Evolutionary conservation across 1,140 invertebrate genomes (phyloP), one percentile per base, ranked within the genome.

Genomic region (Palaemon carinicauda): DNA sequence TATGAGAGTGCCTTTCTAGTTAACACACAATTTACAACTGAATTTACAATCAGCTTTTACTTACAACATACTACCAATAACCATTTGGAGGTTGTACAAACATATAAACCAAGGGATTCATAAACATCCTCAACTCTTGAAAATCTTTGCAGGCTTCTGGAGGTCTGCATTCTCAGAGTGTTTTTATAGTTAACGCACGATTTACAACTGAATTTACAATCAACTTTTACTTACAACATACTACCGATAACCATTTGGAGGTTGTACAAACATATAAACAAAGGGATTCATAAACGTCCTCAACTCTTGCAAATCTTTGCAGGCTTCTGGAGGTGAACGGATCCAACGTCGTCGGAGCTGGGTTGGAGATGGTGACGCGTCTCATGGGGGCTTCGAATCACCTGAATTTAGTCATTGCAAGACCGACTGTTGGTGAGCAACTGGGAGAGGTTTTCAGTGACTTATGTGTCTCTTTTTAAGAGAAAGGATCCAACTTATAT

Each of bases 281-380:
- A 7, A 69, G 3, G 3, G 24, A 27, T 10, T 19, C 53, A 29
- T 65, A 75, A n/a, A 51, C 71, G 75, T 29, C 24, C 74, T 56
- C 51, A 78, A 71, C 41, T 41, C 80, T 69, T 56, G 10, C 41
- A 77, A 87, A 1, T 9, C 53, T 81, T 91, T 90, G 15, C 91
- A 96, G 96, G 89, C 93, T 97, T 82, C 90, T 97, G 87, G 96
- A 97, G 91, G 95, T 97, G 56, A 97, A 97, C 90, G 96, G 96
- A 17, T 95, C 95, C 85, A 90, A 95, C 5, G 94, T 96, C 5
- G 91, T 96, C 5, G 93, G 93, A 73, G 94, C 94, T 88, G 94
- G 93, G 7, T 85, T 90, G 50, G 90, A 91, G 65, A 65, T 88
- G 21, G 89, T 91, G 7, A 75, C 84, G 9, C 78, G 86, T 24